Base-by-base conservation (phyloP, 2,797 vertebrate species). In the Coendou prehensilis region DNA sequence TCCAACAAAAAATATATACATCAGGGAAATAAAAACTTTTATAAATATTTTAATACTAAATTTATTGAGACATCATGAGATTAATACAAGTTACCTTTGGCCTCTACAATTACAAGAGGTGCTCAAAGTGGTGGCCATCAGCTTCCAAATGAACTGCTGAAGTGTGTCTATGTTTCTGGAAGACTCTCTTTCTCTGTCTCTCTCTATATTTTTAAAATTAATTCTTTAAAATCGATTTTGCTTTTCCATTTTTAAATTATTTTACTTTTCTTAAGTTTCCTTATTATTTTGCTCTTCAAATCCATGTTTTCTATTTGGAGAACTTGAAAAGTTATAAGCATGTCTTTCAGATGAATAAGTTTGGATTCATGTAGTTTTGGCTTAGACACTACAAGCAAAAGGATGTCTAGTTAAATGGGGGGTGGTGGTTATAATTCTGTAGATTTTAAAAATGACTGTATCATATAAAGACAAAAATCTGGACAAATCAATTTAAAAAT, bases 221-320 rank as follows among this genome's bases (percentile, higher is more conserved):
- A 41, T 41, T 41, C 2, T 2, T 41, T 41, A 41, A 41, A 41
- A 41, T 41, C 37, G 37, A 41, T 26, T 87, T 93, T 54, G 23
- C 13, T 94, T 95, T 61, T 69, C 75, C 6, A 52, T 87, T 69
- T 63, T 18, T 63, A 82, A 59, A 64, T 91, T 18, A 67, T 52
- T 91, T 64, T 92, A 87, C 14, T 86, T 94, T 75, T 64, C 93
- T 93, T 59, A 85, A 50, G 9, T 87, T 87, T 91, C 20, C 17
- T 82, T 89, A 59, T 52, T 89, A 67, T 91, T 59, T 88, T 94
- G 45, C 3, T 89, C 54, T 89, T 95, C 30, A 93, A 87, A 88
- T 54, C 17, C 33, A 30, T 94, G 37, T 52, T n/a, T 28, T 87
- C n/a, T 92, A 26, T 85, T 7, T 54, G n/a, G 50, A 93, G 92